Percentiles rank a stretch among this genome's conserved stretches.
These are phyloP conservation scores for Bombus waltoni DNA, from an alignment of 1,140 invertebrate species.

Conservation along the genomic window DNA sequence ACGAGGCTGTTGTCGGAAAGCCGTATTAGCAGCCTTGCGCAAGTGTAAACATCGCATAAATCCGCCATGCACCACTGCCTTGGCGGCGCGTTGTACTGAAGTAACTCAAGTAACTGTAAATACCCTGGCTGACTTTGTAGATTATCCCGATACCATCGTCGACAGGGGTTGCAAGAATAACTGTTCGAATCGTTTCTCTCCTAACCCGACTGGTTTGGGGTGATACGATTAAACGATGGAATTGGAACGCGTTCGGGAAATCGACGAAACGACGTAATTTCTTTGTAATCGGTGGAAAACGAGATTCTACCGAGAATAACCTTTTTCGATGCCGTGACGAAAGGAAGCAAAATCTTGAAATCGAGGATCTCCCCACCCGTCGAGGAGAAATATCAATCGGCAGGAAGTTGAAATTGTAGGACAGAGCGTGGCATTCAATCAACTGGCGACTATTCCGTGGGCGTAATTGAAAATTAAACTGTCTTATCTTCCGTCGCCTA, in stretches of 20 bases:
- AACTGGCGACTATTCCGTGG: conserved; percentile 24
- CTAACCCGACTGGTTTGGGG: background rate
- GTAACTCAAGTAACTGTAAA: conserved; percentile 64
- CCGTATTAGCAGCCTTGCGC: conserved; percentile 78
- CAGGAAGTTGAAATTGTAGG: background rate
- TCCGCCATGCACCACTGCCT: conserved; percentile 68
- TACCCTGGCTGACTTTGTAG: conserved; percentile 65
- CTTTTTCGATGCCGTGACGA: too few species aligned
- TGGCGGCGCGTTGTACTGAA: conserved; percentile 23
- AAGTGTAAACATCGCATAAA: conserved; percentile 80
- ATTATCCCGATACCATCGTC: conserved; percentile 65
- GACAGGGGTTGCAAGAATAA: conserved; percentile 56
- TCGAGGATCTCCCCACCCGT: too few species aligned
- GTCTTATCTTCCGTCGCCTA: conserved; percentile 74
- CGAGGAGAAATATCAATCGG: background rate
- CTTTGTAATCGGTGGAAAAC: too few species aligned
- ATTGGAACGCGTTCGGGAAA: too few species aligned
- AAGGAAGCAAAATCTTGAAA: too few species aligned
- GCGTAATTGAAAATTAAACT: conserved; percentile 81
- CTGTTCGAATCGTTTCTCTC: conserved; percentile 4
- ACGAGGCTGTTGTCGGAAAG: conserved; percentile 76
- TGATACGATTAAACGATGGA: background rate
- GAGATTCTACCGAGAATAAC: too few species aligned
- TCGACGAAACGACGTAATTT: background rate
- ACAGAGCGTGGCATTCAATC: conserved; percentile 22